A percentile compares a stretch with the other conserved stretches of the same genome.
These are phyloP conservation scores for Bedellia somnulentella DNA, from an alignment of 2,888 invertebrate species.

Conservation along the genomic window DNA sequence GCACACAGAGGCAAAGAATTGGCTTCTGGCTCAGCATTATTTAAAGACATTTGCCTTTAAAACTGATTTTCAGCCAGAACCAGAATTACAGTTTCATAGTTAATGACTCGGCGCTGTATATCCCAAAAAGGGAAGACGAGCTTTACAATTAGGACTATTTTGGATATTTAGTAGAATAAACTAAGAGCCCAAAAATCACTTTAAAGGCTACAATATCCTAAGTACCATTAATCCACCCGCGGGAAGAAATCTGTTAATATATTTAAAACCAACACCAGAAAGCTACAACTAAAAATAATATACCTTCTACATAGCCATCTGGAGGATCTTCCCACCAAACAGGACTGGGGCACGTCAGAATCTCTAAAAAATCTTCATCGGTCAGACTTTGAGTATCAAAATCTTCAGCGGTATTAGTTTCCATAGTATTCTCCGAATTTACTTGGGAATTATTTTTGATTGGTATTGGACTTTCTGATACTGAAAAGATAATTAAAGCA, in stretches of 20 bases:
- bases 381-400: no score
- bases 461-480: no score
- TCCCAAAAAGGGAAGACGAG: background rate
- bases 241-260: background rate
- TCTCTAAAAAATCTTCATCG: conserved; percentile 41
- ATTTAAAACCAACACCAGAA: background rate
- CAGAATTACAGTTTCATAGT: no score
- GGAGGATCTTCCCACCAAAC: conserved; percentile 50
- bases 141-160: background rate
- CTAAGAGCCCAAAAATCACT: background rate
- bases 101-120: no score
- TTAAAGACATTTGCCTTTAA: no score
- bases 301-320: conserved; percentile 25
- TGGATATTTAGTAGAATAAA: background rate
- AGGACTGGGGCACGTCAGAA: conserved; percentile 43
- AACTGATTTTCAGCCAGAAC: no score
- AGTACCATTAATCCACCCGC: background rate
- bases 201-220: background rate
- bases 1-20: no score
- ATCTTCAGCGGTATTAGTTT: no score
- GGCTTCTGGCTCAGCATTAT: no score
- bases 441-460: no score
- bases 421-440: no score
- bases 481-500: no score
- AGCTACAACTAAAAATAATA: background rate